Percentiles rank a stretch among this genome's conserved stretches.
These are phyloP conservation scores for Mesopsocus fuscifrons DNA, from an alignment of 2,888 invertebrate genomes.

Conservation along the genomic window DNA sequence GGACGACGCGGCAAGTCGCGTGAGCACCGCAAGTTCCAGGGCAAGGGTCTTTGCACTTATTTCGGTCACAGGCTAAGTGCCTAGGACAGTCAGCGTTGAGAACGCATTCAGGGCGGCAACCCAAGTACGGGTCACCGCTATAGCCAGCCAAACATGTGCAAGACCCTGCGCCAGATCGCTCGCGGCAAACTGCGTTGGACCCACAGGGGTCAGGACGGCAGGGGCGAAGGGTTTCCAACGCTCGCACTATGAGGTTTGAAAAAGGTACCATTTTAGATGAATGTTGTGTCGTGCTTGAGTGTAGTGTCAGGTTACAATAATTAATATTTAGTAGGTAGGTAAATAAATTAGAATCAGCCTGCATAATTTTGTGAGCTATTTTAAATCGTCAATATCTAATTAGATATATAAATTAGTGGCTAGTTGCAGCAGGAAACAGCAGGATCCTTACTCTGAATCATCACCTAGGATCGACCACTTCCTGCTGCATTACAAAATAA, in stretches of 20 bases:
- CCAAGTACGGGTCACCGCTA: conserved; percentile 56
- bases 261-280: too few species aligned
- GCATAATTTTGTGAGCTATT: too few species aligned
- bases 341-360: too few species aligned
- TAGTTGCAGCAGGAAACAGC: too few species aligned
- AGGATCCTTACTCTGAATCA: too few species aligned
- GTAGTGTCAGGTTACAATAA: too few species aligned
- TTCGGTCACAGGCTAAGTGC: conserved; percentile 51
- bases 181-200: conserved; percentile 55
- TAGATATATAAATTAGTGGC: too few species aligned
- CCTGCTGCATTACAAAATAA: too few species aligned
- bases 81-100: conserved; percentile 54
- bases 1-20: conserved; percentile 23
- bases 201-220: conserved; percentile 66
- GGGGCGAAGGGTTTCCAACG: conserved; percentile 24
- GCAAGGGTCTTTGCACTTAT: conserved; percentile 62
- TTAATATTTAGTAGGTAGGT: too few species aligned
- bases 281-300: too few species aligned
- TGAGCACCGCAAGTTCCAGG: conserved; percentile 24
- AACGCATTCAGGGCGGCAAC: conserved; percentile 61
- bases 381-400: too few species aligned
- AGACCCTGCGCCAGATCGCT: conserved; percentile 51
- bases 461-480: too few species aligned
- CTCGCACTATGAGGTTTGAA: not conserved
- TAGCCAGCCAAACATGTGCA: conserved; percentile 55